Percentiles rank a stretch among this genome's conserved stretches.
Conservation (phyloP, 2,888 invertebrate genomes). For the Punctoribates punctum region DNA sequence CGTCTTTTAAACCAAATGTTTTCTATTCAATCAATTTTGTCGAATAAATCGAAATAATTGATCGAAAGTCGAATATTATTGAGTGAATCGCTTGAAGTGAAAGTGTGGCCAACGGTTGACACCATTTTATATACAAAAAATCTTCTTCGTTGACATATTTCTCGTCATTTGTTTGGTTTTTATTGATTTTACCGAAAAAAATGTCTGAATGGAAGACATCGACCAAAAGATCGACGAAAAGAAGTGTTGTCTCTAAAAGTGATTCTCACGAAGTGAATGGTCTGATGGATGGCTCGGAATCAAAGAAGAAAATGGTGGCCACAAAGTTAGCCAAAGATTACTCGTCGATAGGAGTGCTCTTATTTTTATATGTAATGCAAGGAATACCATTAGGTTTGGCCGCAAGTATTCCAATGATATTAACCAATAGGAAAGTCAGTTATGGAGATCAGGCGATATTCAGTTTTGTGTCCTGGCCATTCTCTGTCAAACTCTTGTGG, state of each 20-base stretch:
- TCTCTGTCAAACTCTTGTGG: conserved; percentile 87
- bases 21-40: neutral
- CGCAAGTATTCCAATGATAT: conserved; percentile 88
- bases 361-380: conserved; percentile 84
- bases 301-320: neutral
- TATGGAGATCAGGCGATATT: conserved; percentile 83
- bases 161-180: neutral
- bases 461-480: conserved; percentile 90
- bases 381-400: conserved; percentile 89
- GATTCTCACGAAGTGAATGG: conserved; percentile 3
- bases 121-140: no score
- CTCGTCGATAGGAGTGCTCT: conserved; percentile 73
- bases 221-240: neutral
- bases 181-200: neutral
- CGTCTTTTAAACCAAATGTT: neutral
- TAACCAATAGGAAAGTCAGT: conserved; percentile 85
- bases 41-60: no score
- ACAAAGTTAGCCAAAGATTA: conserved; percentile 50
- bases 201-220: neutral
- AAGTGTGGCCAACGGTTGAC: no score
- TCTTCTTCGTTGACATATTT: no score
- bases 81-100: no score
- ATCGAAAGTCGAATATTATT: no score
- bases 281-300: neutral
- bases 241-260: neutral